Evolutionary conservation across 2,888 invertebrate species (phyloP), one percentile per base, ranked within the genome.

Genomic region (Sepiola atlantica): DNA sequence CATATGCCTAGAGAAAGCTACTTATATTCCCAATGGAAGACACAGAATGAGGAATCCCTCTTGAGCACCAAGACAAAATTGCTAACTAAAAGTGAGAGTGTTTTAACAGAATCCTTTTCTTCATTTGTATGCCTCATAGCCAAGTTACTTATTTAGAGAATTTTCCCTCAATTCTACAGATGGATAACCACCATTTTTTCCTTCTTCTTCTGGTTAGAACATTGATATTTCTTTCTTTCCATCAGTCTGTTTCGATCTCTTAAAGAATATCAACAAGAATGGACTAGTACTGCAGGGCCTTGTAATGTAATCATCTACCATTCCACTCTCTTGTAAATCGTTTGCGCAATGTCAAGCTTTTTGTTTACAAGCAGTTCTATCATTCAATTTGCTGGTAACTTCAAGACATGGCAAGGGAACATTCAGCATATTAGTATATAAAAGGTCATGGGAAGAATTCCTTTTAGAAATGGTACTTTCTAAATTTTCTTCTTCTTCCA

Each of bases 91-190:
- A n/a, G 77, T 77, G 77, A 77, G 77, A 77, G 77, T n/a, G 32
- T n/a, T 77, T 77, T 77, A 77, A 77, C 77, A n/a, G n/a, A 77
- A 77, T 77, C 77, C 77, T 77, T 77, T 77, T 77, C 77, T 77
- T 77, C 77, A 77, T 18, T 77, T 77, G 32, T n/a, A 77, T 77
- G 77, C 77, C 77, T 77, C 77, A n/a, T 77, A 77, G 77, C 77
- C 77, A 77, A 77, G 77, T 77, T 77, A 77, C 77, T 77, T 77
- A 77, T 77, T 77, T 32, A 77, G 21, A 77, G 77, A 77, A 77
- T 77, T 32, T 77, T n/a, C 32, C 77, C 77, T n/a, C 16, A 77
- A 77, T 2, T n/a, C 77, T 77, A 3, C 4, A 32, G 77, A 77
- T 77, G 18, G 77, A 77, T 77, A 77, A n/a, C 14, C n/a, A 77